Base-by-base conservation (phyloP, 2,113 vertebrate genomes). In the Macroglossus sobrinus region DNA sequence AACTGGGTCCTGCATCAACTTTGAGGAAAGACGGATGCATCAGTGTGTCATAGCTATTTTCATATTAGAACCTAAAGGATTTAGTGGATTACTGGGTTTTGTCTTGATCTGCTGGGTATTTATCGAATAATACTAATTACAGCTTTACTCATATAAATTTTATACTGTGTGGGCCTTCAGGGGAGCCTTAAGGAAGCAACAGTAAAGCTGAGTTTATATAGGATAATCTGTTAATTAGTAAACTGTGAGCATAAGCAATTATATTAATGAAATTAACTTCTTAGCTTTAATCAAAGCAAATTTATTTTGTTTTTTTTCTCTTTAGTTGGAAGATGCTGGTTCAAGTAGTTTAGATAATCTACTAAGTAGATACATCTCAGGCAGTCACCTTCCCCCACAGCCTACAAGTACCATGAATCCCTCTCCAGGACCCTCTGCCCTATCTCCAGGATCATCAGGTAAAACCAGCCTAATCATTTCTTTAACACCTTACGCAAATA, bases 381-480 rank as follows among this genome's bases (percentile, higher is more conserved):
- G 99, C 97, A 99, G 99, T 98, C 99, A 99, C n/a, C 98, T 99
- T 82, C 99, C 99, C 68, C 99, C 99, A 68, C 98, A 99, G 18
- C 98, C 99, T 38, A 98, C 98, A 63, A 98, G 98, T 95, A 99
- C 99, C 97, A 99, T 99, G 99, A 99, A 99, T 98, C 99, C 99
- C 22, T 99, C 99, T 79, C 99, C 99, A 30, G 99, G 99, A 95
- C 99, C 99, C 90, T 99, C 99, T 81, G 99, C 99, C 79, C 99
- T 99, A 4, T 99, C 99, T 40, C 99, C 99, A 89, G 99, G 99
- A 89, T 99, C 99, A 91, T 99, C 99, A 99, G 99, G 99, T 99
- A 98, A 98, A 97, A 45, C 91, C 92, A 66, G 35, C 50, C 82
- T 59, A 89, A 96, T 91, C n/a, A 72, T 74, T 71, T 93, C 7